phyloP scores from a whole-genome alignment of 2,797 vertebrate species.

The Bovichtus variegatus region DNA sequence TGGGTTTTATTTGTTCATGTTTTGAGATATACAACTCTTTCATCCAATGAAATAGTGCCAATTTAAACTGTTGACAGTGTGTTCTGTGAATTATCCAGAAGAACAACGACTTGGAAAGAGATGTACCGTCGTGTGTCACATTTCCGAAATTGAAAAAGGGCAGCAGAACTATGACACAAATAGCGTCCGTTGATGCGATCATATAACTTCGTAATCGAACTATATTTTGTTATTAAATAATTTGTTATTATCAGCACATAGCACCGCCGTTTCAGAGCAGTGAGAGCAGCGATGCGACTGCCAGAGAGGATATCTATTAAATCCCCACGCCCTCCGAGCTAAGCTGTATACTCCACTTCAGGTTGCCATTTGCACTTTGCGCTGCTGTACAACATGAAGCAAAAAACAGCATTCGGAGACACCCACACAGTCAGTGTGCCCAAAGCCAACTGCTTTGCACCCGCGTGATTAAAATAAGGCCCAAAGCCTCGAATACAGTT shows the following conservation, averaged over 20 bases:
- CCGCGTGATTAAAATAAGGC: background rate
- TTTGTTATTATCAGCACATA: background rate
- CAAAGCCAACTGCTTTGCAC: background rate
- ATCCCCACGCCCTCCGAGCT: slow-evolving; percentile 4
- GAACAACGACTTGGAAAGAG: background rate
- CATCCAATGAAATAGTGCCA: background rate
- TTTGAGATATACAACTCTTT: background rate
- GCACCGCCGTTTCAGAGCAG: background rate
- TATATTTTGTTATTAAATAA: background rate
- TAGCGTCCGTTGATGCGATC: background rate
- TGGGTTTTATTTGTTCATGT: background rate
- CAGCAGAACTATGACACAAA: background rate
- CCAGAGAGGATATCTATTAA: background rate
- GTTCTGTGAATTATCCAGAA: background rate
- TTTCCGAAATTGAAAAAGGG: background rate
- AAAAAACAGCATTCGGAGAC: background rate
- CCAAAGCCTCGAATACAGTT: background rate
- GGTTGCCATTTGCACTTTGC: background rate
- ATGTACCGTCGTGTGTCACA: background rate
- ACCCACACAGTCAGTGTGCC: background rate
- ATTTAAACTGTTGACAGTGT: background rate
- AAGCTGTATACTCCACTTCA: background rate
- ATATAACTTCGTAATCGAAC: too few species aligned
- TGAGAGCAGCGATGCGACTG: background rate
- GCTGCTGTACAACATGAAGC: background rate